Base-by-base conservation (phyloP, 2,888 invertebrate species). In the Brachynemurus nebulosus region DNA sequence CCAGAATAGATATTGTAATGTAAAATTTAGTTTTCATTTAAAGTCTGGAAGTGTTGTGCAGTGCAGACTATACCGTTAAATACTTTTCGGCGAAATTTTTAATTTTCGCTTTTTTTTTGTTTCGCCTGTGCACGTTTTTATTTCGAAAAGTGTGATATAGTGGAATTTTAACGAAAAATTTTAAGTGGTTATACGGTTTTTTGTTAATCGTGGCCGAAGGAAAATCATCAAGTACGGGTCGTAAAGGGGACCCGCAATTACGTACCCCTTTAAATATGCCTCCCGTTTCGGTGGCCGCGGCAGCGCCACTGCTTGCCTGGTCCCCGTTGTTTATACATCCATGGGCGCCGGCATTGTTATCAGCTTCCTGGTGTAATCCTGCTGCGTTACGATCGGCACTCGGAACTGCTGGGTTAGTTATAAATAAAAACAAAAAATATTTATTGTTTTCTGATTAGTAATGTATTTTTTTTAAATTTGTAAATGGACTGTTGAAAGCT, bases 271-370 rank as follows among this genome's bases (percentile, higher is more conserved):
- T 19, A 37, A 9, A 17, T 11, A 47, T 58, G 42, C 48, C 58
- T 41, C 52, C 59, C 2, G 42, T 21, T n/a, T 16, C 33, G 18
- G 47, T 16, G 30, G 53, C 59, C 34, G 59, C 59, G 40, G 64
- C 61, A 48, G 63, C 75, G n/a, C 78, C 80, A 45, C 69, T 82
- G 59, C 63, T 82, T 59, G 78, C 79, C 14, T 82, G 81, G 82
- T 80, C 80, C 56, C 83, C 83, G 36, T 76, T 81, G 49, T 63
- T 83, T 56, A 65, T 84, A 61, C 79, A 79, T 53, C 81, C 81
- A 17, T 83, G 82, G 81, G 80, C 78, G 43, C 80, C 80, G 53
- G 79, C 80, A 30, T 69, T 81, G 49, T 58, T 80, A 52, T 80
- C 81, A 50, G 69, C 71, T 47, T 78, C 79, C 50, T 83, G 77